Percentiles rank a stretch among this genome's conserved stretches.
These are phyloP conservation scores for Meloidogyne chitwoodi DNA, from an alignment of 1,140 invertebrate species.

Conservation along the genomic window DNA sequence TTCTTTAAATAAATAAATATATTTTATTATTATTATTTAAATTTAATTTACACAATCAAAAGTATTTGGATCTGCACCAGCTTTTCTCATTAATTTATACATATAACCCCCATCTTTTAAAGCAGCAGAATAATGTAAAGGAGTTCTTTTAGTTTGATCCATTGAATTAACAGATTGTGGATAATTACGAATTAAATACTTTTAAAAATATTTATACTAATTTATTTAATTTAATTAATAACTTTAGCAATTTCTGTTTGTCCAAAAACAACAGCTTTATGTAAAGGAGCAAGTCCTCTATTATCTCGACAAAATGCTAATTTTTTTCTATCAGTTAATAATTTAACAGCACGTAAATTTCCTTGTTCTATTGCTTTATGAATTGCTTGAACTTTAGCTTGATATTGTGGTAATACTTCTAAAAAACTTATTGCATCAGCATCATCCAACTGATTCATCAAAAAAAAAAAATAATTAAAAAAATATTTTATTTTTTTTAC, in stretches of 20 bases:
- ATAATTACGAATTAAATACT: slow-evolving; percentile 67
- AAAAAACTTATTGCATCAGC: slow-evolving; percentile 80
- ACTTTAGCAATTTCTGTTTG: slow-evolving; percentile 79
- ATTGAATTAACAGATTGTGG: slow-evolving; percentile 67
- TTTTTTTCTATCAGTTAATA: slow-evolving; percentile 80
- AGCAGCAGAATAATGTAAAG: slow-evolving; percentile 83
- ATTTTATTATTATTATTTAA: background rate
- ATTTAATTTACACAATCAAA: slow-evolving; percentile 73
- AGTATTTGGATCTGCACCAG: slow-evolving; percentile 76
- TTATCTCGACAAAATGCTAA: slow-evolving; percentile 77
- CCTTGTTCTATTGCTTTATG: slow-evolving; percentile 80
- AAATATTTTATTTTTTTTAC: slow-evolving; percentile 34
- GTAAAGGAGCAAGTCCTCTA: slow-evolving; percentile 71
- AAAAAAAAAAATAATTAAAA: slow-evolving; percentile 61
- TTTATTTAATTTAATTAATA: background rate
- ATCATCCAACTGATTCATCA: slow-evolving; percentile 35
- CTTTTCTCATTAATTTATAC: slow-evolving; percentile 76
- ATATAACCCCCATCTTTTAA: slow-evolving; percentile 78
- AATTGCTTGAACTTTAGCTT: slow-evolving; percentile 82
- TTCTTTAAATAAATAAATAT: slow-evolving; percentile 42
- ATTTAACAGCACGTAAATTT: slow-evolving; percentile 76
- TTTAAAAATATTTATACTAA: background rate
- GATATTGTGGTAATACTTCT: slow-evolving; percentile 80
- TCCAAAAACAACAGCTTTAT: slow-evolving; percentile 85
- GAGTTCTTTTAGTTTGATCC: slow-evolving; percentile 72